phyloP scores from a whole-genome alignment of 2,888 invertebrate genomes.

The Brachypterus glaber region DNA sequence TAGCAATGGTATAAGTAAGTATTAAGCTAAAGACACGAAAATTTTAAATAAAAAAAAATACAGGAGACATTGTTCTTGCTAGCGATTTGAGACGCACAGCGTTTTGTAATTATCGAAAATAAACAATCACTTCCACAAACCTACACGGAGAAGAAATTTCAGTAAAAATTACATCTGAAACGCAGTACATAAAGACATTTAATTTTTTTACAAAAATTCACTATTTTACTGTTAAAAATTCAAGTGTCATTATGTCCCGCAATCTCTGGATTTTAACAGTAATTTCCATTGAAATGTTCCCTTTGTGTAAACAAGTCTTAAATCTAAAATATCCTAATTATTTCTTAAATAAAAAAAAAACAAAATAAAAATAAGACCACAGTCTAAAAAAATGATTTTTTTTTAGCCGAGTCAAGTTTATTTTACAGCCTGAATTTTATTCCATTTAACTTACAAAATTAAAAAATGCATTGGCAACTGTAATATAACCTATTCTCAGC shows the following conservation, averaged over 20 bases:
- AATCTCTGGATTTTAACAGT: too few species aligned
- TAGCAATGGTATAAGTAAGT: constrained; percentile 38
- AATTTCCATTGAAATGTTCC: too few species aligned
- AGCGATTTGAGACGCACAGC: constrained; percentile 14
- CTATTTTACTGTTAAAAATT: too few species aligned
- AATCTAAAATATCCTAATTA: constrained; percentile 32
- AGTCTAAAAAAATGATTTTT: constrained; percentile 29
- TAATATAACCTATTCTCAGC: too few species aligned
- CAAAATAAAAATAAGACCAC: constrained; percentile 33
- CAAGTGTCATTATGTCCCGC: too few species aligned
- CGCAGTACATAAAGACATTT: too few species aligned
- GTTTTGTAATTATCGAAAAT: constrained; percentile 10
- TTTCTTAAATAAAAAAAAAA: constrained; percentile 30
- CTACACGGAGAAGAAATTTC: constrained; percentile 17
- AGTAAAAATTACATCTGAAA: too few species aligned
- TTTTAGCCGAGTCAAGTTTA: too few species aligned
- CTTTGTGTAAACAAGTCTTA: constrained; percentile 8
- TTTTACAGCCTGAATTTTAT: constrained; percentile 5
- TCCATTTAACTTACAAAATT: too few species aligned
- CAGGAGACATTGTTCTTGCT: constrained; percentile 10
- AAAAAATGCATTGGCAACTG: too few species aligned
- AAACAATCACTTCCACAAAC: constrained; percentile 14
- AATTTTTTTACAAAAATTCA: too few species aligned
- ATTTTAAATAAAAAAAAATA: constrained; percentile 27
- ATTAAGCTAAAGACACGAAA: constrained; percentile 51